Percentiles rank a stretch among this genome's conserved stretches.
Conservation (phyloP, 2,113 vertebrate genomes). For the Callorhinus ursinus region DNA sequence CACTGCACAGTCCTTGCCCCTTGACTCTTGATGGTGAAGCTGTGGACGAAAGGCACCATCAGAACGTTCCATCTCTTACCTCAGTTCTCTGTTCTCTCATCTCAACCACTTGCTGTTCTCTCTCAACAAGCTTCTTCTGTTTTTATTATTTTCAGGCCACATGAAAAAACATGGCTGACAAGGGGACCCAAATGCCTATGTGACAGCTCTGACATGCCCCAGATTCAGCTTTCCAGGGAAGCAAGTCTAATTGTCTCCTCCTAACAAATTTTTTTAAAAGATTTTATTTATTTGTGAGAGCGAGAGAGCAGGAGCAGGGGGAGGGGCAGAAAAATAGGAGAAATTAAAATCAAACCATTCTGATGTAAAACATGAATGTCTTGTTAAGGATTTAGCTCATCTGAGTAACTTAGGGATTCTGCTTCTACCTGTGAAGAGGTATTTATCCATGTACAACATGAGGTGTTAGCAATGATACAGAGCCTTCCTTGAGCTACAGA, state of each 20-base stretch:
- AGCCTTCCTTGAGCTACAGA: neutral
- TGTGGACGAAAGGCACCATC: neutral
- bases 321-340: neutral
- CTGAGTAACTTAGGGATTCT: neutral
- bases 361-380: neutral
- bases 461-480: neutral
- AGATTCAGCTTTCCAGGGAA: neutral
- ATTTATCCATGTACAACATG: neutral
- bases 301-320: too few species aligned
- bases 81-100: neutral
- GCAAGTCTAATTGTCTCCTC: neutral
- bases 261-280: neutral
- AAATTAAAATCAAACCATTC: neutral
- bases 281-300: too few species aligned
- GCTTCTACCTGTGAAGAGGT: neutral
- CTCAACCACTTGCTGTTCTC: neutral
- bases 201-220: too few species aligned
- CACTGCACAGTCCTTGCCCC: neutral
- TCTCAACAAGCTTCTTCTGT: neutral
- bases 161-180: neutral
- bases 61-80: neutral
- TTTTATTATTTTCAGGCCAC: neutral
- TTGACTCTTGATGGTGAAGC: neutral
- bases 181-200: neutral
- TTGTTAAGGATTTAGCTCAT: neutral